phyloP scores from a whole-genome alignment of 2,797 vertebrate species.

The Cottoperca gobio region DNA sequence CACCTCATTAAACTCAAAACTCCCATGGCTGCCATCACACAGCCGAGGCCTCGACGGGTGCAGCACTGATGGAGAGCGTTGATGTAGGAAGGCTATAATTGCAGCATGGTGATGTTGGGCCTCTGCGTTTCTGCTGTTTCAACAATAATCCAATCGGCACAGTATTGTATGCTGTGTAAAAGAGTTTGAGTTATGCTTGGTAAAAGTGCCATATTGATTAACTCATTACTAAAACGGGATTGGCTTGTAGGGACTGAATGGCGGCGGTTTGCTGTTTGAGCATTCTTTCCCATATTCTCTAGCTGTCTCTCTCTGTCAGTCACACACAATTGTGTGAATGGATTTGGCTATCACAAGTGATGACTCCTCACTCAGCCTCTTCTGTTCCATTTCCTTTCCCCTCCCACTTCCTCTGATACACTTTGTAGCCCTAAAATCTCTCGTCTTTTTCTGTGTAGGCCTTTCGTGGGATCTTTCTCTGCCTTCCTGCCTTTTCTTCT shows the following conservation, averaged over 20 bases:
- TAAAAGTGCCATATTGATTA: conserved; percentile 62
- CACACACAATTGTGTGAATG: conserved; percentile 70
- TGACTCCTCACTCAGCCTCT: conserved; percentile 70
- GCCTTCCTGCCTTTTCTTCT: conserved; percentile 79
- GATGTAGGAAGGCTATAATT: conserved; percentile 72
- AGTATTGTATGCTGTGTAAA: conserved; percentile 52
- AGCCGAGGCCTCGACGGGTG: conserved; percentile 28
- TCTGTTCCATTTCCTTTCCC: conserved; percentile 72
- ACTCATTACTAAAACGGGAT: conserved; percentile 54
- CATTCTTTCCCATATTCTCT: conserved; percentile 24
- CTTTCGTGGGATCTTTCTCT: conserved; percentile 47
- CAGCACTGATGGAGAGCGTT: conserved; percentile 67
- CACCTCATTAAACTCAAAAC: conserved; percentile 77
- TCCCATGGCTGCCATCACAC: conserved; percentile 62
- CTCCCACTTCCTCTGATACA: conserved; percentile 72
- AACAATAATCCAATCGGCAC: conserved; percentile 58
- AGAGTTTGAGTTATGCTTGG: conserved; percentile 60
- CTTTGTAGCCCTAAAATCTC: conserved; percentile 67
- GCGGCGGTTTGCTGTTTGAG: conserved; percentile 41
- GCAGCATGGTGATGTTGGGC: conserved; percentile 62
- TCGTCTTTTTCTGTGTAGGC: conserved; percentile 50
- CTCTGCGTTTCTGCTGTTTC: conserved; percentile 66
- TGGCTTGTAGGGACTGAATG: conserved; percentile 52
- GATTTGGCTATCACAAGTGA: conserved; percentile 69
- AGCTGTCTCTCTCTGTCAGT: conserved; percentile 63